Evolutionary conservation across 2,797 vertebrate species (phyloP), one percentile per base, ranked within the genome.

Genomic region (Gadopsis bispinosus): DNA sequence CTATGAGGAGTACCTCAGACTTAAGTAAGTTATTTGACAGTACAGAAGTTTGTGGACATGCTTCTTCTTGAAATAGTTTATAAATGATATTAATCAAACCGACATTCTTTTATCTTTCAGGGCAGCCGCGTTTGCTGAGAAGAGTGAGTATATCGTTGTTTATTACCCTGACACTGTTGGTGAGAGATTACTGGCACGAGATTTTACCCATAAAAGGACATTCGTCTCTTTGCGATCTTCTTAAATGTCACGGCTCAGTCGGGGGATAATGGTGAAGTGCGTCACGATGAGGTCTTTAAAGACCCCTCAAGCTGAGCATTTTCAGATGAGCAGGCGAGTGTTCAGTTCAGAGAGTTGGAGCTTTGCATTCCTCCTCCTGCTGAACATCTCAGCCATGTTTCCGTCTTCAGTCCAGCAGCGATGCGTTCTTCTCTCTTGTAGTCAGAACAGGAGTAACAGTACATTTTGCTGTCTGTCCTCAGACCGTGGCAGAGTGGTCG

Each of bases 401-500:
- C 54, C 47, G 3, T n/a, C 55, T 10, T 51, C 50, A 8, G 4
- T 55, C 2, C 13, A 48, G 60, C 3, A 14, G 5, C 47, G 20
- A 4, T 12, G 1, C 39, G 8, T 17, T 19, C 20, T 17, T 35
- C 8, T 22, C 12, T 59, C 47, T 48, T 64, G 9, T 45, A 7
- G 17, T 29, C 37, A 35, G 22, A 29, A 7, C 13, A 33, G 29
- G 4, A 37, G 1, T 77, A 45, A 65, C 22, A 4, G n/a, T 12
- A 1, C 35, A 4, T 48, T 22, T 29, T 86, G 5, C 82, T 50
- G 8, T 60, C 22, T 56, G 29, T 81, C 68, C 51, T 69, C 92
- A 99, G 98, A 99, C 91, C 98, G 98, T 43, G 98, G 98, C 86
- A 97, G 97, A 95, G 97, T 99, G 85, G 74, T 99, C 0, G 98